Conservation (phyloP, 1,140 invertebrate genomes). For the Drosophila lowei region DNA sequence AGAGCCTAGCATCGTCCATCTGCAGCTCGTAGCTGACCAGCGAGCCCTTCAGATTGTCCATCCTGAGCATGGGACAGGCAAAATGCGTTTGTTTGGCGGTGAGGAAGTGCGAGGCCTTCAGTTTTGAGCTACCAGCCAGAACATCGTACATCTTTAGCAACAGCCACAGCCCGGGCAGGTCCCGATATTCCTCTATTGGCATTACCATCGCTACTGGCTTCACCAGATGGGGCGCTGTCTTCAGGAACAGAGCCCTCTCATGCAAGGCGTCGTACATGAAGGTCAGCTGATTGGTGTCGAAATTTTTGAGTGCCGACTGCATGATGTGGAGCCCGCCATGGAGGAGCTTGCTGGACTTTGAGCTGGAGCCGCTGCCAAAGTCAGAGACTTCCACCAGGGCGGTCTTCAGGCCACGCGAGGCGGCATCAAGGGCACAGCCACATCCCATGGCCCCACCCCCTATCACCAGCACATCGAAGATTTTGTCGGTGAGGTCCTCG, state of each 20-base stretch:
- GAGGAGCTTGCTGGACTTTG: constrained; percentile 30
- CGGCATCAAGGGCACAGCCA: constrained; percentile 86
- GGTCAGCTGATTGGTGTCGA: neutral
- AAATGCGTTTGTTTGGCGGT: neutral
- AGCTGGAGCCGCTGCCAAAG: constrained; percentile 29
- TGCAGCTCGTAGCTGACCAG: constrained; percentile 24
- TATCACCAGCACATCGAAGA: constrained; percentile 96
- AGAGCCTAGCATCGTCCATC: constrained; percentile 23
- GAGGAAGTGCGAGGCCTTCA: constrained; percentile 16
- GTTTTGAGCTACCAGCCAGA: neutral
- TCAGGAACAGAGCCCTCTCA: constrained; percentile 7
- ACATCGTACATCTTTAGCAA: constrained; percentile 18
- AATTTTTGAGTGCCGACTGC: neutral
- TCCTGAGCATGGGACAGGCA: constrained; percentile 17
- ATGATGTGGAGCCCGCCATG: constrained; percentile 12
- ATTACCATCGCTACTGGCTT: constrained; percentile 8
- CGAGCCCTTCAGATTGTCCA: neutral
- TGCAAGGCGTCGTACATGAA: neutral
- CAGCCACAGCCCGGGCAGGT: constrained; percentile 6
- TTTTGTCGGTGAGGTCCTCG: constrained; percentile 43
- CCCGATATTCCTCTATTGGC: neutral
- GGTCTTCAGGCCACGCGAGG: constrained; percentile 15
- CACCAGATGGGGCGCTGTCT: constrained; percentile 17
- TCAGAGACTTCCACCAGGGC: constrained; percentile 19
- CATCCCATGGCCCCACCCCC: constrained; percentile 96